Evolutionary conservation across 2,888 invertebrate genomes (phyloP), one percentile per base, ranked within the genome.

Genomic region (Busseola fusca): DNA sequence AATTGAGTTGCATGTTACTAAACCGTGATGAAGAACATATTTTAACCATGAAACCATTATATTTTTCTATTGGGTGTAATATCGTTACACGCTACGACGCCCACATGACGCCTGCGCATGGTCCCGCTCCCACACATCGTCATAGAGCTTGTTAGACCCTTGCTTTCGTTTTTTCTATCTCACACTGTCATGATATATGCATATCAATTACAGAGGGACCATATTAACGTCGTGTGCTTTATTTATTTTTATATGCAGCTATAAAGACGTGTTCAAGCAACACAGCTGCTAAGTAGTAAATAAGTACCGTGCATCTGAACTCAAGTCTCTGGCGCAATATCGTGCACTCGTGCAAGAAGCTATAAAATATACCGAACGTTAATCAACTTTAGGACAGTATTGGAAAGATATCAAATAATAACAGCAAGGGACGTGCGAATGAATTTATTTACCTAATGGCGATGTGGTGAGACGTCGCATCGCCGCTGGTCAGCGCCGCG

Each of bases 21-120:
- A 64, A 30, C 30, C 18, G 42, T 60, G 58, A 54, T 58, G 48
- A 58, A 63, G 68, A n/a, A 14, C 50, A 56, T 66, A 59, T 76
- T 80, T 30, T 63, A 18, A 66, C 50, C 34, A 76, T 27, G 37
- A 27, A 37, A 45, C 64, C 16, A 72, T 66, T 69, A 69, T 66
- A 52, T 64, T 66, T 79, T 74, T 75, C 71, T 77, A 73, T 75
- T 69, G 69, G 52, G 42, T 70, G 56, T 68, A 74, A 74, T 74
- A 74, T 59, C 56, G 65, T 74, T 71, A 73, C 66, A 72, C 57
- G 60, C 40, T 64, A 52, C 60, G 68, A 77, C 83, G 73, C 85
- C 86, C 69, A 84, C 86, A 75, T 72, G 60, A 62, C 80, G 82
- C 83, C 84, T 70, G 78, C 86, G 76, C 79, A 62, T 34, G 65